Conservation (phyloP, 2,113 vertebrate genomes). For the Petaurus breviceps region DNA sequence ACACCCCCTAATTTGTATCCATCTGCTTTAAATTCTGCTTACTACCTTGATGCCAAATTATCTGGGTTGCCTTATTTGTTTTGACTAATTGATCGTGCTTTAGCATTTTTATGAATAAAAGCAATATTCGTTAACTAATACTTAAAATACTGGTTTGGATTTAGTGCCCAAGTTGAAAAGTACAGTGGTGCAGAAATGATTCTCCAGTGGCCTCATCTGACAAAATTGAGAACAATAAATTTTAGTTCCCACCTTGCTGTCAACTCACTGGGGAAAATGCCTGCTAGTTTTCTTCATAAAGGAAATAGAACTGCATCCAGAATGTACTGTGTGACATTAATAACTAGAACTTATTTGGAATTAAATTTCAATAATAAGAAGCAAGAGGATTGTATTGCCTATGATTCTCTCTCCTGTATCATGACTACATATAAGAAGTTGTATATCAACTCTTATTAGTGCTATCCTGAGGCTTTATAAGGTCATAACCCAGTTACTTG, state of each 20-base stretch:
- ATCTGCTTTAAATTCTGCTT: conserved; percentile 41
- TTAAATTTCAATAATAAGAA: conserved; percentile 42
- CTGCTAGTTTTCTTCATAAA: conserved; percentile 49
- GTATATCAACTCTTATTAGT: conserved; percentile 59
- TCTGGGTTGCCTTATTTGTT: conserved; percentile 32
- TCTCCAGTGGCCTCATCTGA: conserved; percentile 62
- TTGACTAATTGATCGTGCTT: conserved; percentile 49
- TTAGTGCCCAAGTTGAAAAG: conserved; percentile 15
- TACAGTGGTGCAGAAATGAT: conserved; percentile 12
- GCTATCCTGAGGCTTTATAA: conserved; percentile 38
- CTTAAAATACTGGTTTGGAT: conserved; percentile 26
- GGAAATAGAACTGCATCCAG: conserved; percentile 56
- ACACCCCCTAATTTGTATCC: background rate
- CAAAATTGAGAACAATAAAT: conserved; percentile 62
- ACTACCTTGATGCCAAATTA: conserved; percentile 43
- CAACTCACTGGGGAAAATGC: conserved; percentile 47
- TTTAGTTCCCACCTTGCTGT: conserved; percentile 64
- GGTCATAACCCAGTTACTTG: conserved; percentile 49
- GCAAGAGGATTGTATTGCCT: conserved; percentile 33
- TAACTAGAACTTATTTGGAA: conserved; percentile 58
- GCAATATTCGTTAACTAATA: conserved; percentile 26
- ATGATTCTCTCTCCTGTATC: conserved; percentile 22
- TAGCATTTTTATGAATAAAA: conserved; percentile 56
- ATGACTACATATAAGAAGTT: conserved; percentile 56
- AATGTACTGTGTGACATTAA: conserved; percentile 48